Percentiles rank a stretch among this genome's conserved stretches.
Conservation (phyloP, 2,113 vertebrate species). For the Rhinichthys klamathensis region DNA sequence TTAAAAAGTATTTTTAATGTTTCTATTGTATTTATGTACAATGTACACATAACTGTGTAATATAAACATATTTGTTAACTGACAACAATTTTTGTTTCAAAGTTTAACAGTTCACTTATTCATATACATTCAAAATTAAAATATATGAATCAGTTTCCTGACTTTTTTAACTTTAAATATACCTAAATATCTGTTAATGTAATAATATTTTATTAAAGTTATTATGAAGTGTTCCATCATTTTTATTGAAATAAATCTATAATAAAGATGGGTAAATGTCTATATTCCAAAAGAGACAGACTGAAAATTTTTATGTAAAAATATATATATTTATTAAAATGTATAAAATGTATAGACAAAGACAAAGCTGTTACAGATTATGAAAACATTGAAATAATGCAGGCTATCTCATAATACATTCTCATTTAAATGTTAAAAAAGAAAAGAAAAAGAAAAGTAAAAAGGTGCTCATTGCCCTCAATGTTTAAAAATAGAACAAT, state of each 20-base stretch:
- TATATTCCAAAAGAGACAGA: background rate
- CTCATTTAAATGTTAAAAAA: background rate
- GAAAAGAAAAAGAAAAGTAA: no score
- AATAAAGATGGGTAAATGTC: background rate
- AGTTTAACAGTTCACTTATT: background rate
- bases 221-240: background rate
- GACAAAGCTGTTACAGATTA: background rate
- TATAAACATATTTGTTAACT: background rate
- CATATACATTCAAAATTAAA: background rate
- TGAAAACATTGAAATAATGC: conserved; percentile 6
- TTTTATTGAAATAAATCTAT: background rate
- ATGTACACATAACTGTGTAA: background rate
- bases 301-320: background rate
- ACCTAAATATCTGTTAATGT: background rate
- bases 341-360: background rate
- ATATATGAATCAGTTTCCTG: background rate
- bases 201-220: background rate
- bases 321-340: background rate
- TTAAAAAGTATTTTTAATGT: background rate
- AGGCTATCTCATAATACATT: background rate
- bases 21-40: background rate
- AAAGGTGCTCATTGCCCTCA: no score
- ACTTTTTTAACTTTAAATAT: background rate
- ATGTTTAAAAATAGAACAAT: no score
- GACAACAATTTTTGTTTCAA: background rate